Evolutionary conservation across 92 coral and sea anemone genomes (phyloP).

Genomic region (Scolanthus callimorphus): DNA sequence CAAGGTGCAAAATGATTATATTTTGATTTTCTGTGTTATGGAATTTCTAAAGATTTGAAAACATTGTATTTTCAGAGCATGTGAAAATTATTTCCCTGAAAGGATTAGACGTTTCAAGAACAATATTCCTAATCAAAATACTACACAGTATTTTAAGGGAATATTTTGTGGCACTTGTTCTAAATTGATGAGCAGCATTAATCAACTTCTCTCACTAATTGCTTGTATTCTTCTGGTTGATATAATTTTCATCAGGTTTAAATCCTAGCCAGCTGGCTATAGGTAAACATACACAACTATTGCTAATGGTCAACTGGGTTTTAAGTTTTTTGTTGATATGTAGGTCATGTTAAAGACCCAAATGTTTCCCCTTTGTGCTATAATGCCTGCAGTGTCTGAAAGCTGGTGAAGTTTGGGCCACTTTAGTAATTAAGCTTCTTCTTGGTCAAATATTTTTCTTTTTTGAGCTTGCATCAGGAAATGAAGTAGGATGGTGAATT

Average conservation of each 20-base stretch:
- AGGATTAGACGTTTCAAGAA: too few species aligned
- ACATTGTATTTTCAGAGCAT: too few species aligned
- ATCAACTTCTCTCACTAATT: not conserved
- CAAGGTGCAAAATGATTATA: too few species aligned
- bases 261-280: not conserved
- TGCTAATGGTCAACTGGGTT: not conserved
- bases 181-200: not conserved
- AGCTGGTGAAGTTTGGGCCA: not conserved
- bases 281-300: not conserved
- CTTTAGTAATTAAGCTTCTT: not conserved
- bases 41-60: too few species aligned
- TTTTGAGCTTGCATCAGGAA: not conserved
- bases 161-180: not conserved
- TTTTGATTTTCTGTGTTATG: too few species aligned
- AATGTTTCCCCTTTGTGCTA: too few species aligned
- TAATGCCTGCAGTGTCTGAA: not conserved
- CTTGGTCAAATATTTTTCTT: not conserved
- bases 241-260: not conserved
- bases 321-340: too few species aligned
- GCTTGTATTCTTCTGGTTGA: not conserved
- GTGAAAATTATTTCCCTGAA: too few species aligned
- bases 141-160: too few species aligned
- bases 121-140: too few species aligned
- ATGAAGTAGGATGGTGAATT: too few species aligned
- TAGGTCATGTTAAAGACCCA: too few species aligned